A percentile compares a stretch with the other conserved stretches of the same genome.
phyloP scores from a whole-genome alignment of 2,888 invertebrate genomes.

The Phyllotreta striolata region DNA sequence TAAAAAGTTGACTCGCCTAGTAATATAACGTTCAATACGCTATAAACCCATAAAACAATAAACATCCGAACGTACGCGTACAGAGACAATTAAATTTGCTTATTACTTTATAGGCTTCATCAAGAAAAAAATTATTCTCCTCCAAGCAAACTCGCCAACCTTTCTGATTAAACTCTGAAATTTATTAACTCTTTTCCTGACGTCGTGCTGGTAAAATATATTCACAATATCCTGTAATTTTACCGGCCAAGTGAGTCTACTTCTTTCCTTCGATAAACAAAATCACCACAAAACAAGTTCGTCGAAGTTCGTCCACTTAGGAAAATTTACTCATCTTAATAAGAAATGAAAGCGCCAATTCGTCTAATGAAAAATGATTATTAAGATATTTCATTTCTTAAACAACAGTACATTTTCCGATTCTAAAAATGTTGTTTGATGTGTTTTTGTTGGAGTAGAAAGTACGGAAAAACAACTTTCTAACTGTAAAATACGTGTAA shows the following conservation, averaged over 20 bases:
- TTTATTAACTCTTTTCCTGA: slow-evolving; percentile 29
- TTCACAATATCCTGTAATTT: slow-evolving; percentile 27
- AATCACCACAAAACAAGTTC: slow-evolving; percentile 12
- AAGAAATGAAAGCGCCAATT: slow-evolving; percentile 6
- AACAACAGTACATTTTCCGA: slow-evolving; percentile 13
- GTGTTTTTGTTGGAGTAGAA: too few species aligned
- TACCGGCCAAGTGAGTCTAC: slow-evolving; percentile 31
- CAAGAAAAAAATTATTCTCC: slow-evolving; percentile 29
- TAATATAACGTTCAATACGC: slow-evolving; percentile 7
- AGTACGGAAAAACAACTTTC: too few species aligned
- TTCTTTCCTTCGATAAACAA: slow-evolving; percentile 15
- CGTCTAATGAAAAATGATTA: not conserved
- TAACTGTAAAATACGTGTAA: too few species aligned
- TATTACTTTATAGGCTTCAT: slow-evolving; percentile 23
- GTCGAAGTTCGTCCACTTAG: not conserved
- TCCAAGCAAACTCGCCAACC: not conserved
- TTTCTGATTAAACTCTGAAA: not conserved
- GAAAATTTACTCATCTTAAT: slow-evolving; percentile 13
- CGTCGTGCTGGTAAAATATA: slow-evolving; percentile 23
- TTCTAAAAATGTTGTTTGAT: slow-evolving; percentile 2
- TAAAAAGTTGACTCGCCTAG: slow-evolving; percentile 29
- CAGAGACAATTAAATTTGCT: slow-evolving; percentile 9
- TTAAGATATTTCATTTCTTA: slow-evolving; percentile 12
- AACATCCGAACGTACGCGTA: slow-evolving; percentile 22
- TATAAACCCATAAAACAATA: slow-evolving; percentile 29